These are phyloP conservation scores for Drosophila meridiana DNA, from an alignment of 2,888 invertebrate genomes.

Conservation along the genomic window DNA sequence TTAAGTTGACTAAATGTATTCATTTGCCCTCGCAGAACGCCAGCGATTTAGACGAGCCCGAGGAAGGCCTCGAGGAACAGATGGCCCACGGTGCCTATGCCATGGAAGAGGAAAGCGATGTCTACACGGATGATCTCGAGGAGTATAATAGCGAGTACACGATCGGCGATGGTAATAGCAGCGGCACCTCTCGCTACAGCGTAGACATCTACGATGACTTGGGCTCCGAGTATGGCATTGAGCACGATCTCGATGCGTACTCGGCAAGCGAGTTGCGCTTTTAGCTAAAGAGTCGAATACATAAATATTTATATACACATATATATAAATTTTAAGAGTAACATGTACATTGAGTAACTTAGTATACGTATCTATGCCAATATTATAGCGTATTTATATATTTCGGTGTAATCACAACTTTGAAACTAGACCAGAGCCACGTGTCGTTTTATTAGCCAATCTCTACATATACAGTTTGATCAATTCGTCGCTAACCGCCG, in stretches of 20 bases:
- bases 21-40: constrained; percentile 66
- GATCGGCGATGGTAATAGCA: constrained; percentile 66
- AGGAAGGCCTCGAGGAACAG: constrained; percentile 66
- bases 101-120: constrained; percentile 75
- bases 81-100: constrained; percentile 57
- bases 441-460: constrained; percentile 42
- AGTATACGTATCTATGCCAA: constrained; percentile 29
- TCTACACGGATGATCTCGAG: constrained; percentile 70
- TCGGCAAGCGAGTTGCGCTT: constrained; percentile 37
- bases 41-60: constrained; percentile 78
- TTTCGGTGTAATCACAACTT: constrained; percentile 40
- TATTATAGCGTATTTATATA: constrained; percentile 33
- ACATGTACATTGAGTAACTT: constrained; percentile 35
- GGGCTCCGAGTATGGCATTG: constrained; percentile 58
- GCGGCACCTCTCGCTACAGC: constrained; percentile 55
- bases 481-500: constrained; percentile 98
- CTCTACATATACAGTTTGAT: constrained; percentile 95
- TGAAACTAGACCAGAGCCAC: constrained; percentile 19
- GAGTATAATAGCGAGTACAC: constrained; percentile 73
- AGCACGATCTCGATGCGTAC: constrained; percentile 45
- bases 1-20: not conserved
- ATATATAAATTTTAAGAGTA: constrained; percentile 26
- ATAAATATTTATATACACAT: constrained; percentile 22
- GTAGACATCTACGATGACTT: constrained; percentile 56
- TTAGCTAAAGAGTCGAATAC: constrained; percentile 32